Percentiles rank a stretch among this genome's conserved stretches.
Evolutionary conservation across 1,140 invertebrate genomes (phyloP).

Genomic region (Subanguina moxae): DNA sequence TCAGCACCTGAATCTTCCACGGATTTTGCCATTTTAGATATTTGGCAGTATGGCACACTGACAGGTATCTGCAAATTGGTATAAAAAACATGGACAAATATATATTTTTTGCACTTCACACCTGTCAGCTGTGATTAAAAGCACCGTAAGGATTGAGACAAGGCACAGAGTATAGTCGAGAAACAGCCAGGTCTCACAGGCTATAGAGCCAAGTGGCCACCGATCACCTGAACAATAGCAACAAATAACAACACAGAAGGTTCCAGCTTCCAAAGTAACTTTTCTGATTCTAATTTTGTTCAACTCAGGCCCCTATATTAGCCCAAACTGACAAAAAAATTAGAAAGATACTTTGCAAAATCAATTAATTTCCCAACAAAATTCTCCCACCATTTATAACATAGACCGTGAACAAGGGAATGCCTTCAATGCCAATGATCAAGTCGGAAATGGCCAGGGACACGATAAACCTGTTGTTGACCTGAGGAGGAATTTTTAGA

Average conservation of each 20-base stretch:
- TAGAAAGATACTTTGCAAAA: conserved; percentile 7
- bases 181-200: conserved; percentile 96
- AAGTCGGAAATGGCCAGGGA: conserved; percentile 95
- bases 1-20: conserved; percentile 52
- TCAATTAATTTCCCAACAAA: conserved; percentile 18
- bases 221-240: conserved; percentile 69
- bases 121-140: conserved; percentile 90
- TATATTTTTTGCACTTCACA: conserved; percentile 1
- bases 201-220: conserved; percentile 89
- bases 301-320: too few relatives aligned
- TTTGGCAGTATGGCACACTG: conserved; percentile 56
- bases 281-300: too few relatives aligned
- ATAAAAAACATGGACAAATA: conserved; percentile 18
- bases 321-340: too few relatives aligned
- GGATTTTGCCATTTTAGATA: conserved; percentile 59
- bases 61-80: conserved; percentile 71
- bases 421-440: conserved; percentile 78
- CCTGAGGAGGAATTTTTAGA: conserved; percentile 68
- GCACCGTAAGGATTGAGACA: conserved; percentile 96
- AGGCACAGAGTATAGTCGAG: conserved; percentile 98
- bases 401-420: conserved; percentile 68
- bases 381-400: conserved; percentile 52
- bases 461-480: conserved; percentile 98
- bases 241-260: too few relatives aligned
- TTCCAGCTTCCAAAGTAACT: too few relatives aligned